phyloP scores from a whole-genome alignment of 2,113 vertebrate genomes.

The Himantopus leucocephalus region DNA sequence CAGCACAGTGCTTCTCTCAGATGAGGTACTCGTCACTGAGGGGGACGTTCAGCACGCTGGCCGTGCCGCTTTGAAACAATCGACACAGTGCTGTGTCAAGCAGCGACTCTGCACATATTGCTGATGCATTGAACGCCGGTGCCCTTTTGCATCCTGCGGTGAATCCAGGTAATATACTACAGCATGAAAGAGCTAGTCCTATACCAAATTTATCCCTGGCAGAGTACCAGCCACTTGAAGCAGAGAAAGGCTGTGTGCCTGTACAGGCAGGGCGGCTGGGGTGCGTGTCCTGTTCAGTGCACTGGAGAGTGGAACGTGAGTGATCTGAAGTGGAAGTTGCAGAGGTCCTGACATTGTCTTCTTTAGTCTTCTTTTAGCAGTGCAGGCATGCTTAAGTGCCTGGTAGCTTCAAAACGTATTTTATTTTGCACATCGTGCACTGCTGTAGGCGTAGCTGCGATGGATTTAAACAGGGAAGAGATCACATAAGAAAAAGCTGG shows the following conservation, averaged over 20 bases:
- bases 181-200: not conserved
- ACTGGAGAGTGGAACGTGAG: not conserved
- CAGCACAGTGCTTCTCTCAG: not conserved
- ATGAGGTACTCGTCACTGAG: fast-evolving
- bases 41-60: fast-evolving
- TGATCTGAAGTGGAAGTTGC: not conserved
- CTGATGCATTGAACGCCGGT: not conserved
- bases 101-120: not conserved
- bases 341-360: fast-evolving
- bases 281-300: not conserved
- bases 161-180: not conserved
- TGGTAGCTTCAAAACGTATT: not conserved
- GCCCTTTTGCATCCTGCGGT: not conserved
- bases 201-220: not conserved
- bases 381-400: not conserved
- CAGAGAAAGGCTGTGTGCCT: not conserved
- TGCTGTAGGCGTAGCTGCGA: not conserved
- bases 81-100: not conserved
- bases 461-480: not conserved
- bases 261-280: not conserved
- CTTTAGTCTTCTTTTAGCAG: not conserved
- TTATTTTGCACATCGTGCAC: not conserved
- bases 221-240: not conserved
- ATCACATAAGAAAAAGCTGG: not conserved
- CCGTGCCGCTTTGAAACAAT: fast-evolving